Percentiles rank a stretch among this genome's conserved stretches.
Evolutionary conservation across 2,888 invertebrate genomes (phyloP).

Genomic region (Drosophila prolongata): DNA sequence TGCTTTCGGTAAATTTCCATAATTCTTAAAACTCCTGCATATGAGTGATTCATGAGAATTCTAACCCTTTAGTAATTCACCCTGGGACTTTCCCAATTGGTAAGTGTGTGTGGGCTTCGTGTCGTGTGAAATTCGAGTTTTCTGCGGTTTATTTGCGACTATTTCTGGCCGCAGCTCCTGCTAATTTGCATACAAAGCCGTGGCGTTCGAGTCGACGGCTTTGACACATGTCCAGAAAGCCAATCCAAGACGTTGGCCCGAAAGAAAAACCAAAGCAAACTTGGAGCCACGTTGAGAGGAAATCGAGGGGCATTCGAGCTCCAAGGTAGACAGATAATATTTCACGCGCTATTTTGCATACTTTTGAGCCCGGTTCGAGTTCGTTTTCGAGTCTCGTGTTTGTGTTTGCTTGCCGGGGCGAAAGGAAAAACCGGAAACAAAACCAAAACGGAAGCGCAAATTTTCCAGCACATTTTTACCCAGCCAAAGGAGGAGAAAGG

Average conservation of each 20-base stretch:
- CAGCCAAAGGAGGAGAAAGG: not conserved
- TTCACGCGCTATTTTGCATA: constrained; percentile 78
- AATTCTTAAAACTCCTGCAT: not conserved
- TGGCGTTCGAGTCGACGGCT: constrained; percentile 53
- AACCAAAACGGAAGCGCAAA: constrained; percentile 82
- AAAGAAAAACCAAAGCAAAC: constrained; percentile 46
- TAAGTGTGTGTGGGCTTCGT: constrained; percentile 43
- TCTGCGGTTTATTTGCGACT: constrained; percentile 42
- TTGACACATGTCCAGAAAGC: constrained; percentile 71
- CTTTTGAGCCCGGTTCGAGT: constrained; percentile 41
- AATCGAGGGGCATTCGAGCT: constrained; percentile 1
- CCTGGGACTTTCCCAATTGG: not conserved
- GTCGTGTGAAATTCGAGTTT: constrained; percentile 18
- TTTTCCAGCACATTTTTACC: constrained; percentile 81
- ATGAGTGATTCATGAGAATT: not conserved
- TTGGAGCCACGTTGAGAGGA: constrained; percentile 14
- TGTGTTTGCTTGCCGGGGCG: constrained; percentile 41
- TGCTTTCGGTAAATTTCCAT: not conserved
- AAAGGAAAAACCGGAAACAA: constrained; percentile 78
- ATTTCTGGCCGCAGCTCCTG: constrained; percentile 54
- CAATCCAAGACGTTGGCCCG: constrained; percentile 53
- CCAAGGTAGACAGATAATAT: constrained; percentile 76
- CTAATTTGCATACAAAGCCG: constrained; percentile 65
- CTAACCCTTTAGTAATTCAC: not conserved
- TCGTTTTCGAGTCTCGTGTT: constrained; percentile 9